A percentile compares a stretch with the other conserved stretches of the same genome.
phyloP scores from a whole-genome alignment of 1,140 invertebrate species.

The Drosophila mauritiana region DNA sequence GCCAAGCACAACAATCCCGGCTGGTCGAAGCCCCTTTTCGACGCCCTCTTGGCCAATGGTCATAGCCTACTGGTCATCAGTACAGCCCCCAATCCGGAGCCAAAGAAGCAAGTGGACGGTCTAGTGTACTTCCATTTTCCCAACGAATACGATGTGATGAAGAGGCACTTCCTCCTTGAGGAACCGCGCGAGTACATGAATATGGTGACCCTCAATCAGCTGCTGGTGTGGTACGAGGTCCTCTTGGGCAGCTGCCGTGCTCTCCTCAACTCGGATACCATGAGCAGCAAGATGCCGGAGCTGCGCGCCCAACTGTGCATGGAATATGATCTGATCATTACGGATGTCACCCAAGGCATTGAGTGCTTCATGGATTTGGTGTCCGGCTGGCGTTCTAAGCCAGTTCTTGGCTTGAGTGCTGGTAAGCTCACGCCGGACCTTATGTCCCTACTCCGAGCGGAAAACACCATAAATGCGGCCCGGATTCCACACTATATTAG shows the following conservation, averaged over 20 bases:
- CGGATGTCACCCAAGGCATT: slow-evolving; percentile 55
- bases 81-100: neutral
- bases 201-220: slow-evolving; percentile 33
- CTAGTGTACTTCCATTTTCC: slow-evolving; percentile 12
- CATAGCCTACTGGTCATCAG: slow-evolving; percentile 49
- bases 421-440: slow-evolving; percentile 54
- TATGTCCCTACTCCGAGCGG: slow-evolving; percentile 30
- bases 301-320: neutral
- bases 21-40: slow-evolving; percentile 52
- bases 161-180: slow-evolving; percentile 38
- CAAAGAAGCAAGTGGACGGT: slow-evolving; percentile 1
- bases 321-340: slow-evolving; percentile 64
- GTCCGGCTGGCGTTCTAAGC: slow-evolving; percentile 6
- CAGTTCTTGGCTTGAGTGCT: slow-evolving; percentile 63
- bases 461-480: slow-evolving; percentile 60
- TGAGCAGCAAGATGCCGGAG: neutral
- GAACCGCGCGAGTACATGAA: slow-evolving; percentile 1
- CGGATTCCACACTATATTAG: slow-evolving; percentile 52
- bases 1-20: slow-evolving; percentile 48
- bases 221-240: slow-evolving; percentile 62
- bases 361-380: slow-evolving; percentile 50
- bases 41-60: slow-evolving; percentile 49
- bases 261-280: neutral
- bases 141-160: slow-evolving; percentile 49
- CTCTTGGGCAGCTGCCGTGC: slow-evolving; percentile 47